A percentile compares a stretch with the other conserved stretches of the same genome.
Conservation (phyloP, 2,888 invertebrate genomes). For the Cheilosia scutellata region DNA sequence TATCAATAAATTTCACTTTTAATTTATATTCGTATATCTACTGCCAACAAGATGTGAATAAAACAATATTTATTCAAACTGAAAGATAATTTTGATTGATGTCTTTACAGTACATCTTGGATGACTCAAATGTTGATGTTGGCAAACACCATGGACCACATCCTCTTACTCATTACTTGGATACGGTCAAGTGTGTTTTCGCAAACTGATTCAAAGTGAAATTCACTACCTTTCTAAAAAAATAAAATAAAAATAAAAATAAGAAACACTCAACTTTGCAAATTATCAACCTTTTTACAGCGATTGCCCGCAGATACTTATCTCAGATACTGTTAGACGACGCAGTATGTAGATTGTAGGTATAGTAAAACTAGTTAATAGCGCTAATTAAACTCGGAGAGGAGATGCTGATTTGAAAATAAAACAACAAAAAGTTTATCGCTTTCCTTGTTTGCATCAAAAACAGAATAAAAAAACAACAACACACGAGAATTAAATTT, state of each 20-base stretch:
- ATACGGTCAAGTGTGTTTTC: slow-evolving; percentile 1
- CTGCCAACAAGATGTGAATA: neutral
- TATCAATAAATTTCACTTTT: neutral
- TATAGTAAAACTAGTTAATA: slow-evolving; percentile 46
- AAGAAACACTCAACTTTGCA: neutral
- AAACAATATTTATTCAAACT: neutral
- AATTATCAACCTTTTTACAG: slow-evolving; percentile 23
- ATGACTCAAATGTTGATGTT: slow-evolving; percentile 13
- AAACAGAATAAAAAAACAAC: neutral
- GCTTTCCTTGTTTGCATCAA: neutral
- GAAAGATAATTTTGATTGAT: neutral
- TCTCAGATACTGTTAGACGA: slow-evolving; percentile 18
- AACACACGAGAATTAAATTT: slow-evolving; percentile 26
- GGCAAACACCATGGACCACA: slow-evolving; percentile 21
- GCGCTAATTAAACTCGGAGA: slow-evolving; percentile 58
- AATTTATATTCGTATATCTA: neutral
- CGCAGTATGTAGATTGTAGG: neutral
- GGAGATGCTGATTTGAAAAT: slow-evolving; percentile 50
- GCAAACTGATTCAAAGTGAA: slow-evolving; percentile 35
- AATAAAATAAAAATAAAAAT: neutral
- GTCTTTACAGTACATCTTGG: slow-evolving; percentile 4
- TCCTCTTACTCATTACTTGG: slow-evolving; percentile 47
- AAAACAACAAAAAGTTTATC: slow-evolving; percentile 6
- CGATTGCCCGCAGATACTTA: slow-evolving; percentile 35
- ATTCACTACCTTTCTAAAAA: slow-evolving; percentile 52